These are phyloP conservation scores for Hyles lineata DNA, from an alignment of 2,888 invertebrate species.

Conservation along the genomic window DNA sequence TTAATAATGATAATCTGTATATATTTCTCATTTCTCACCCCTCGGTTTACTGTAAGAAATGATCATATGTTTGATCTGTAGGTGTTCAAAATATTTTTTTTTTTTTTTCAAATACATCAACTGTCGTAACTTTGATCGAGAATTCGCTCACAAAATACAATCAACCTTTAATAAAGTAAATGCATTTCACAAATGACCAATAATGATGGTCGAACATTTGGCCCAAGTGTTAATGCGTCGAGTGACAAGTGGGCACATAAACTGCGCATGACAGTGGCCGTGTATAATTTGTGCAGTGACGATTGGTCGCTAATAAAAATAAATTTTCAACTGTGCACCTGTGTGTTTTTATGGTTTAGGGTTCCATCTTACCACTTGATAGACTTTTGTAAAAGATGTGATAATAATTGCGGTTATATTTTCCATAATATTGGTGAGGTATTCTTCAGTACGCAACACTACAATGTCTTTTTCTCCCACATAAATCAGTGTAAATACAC, in stretches of 20 bases:
- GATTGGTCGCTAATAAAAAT: slow-evolving; percentile 22
- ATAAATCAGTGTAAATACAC: too few relatives aligned
- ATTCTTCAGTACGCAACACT: too few relatives aligned
- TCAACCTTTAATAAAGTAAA: not conserved
- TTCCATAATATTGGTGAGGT: too few relatives aligned
- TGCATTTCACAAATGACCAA: slow-evolving; percentile 5
- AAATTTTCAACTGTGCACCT: slow-evolving; percentile 21
- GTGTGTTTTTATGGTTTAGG: slow-evolving; percentile 16
- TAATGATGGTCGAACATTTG: slow-evolving; percentile 19
- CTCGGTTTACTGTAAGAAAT: too few relatives aligned
- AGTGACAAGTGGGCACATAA: slow-evolving; percentile 10
- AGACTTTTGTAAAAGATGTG: not conserved
- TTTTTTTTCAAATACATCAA: too few relatives aligned
- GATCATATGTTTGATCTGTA: too few relatives aligned
- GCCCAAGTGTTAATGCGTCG: not conserved
- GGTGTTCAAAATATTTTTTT: too few relatives aligned
- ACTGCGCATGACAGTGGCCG: slow-evolving; percentile 11
- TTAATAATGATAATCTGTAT: too few relatives aligned
- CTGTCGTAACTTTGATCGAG: not conserved
- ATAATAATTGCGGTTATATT: not conserved
- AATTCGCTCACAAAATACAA: not conserved
- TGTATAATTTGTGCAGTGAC: slow-evolving; percentile 22
- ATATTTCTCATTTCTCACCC: too few relatives aligned
- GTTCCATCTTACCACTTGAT: not conserved
- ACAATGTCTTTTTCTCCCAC: too few relatives aligned